phyloP scores from a whole-genome alignment of 2,888 invertebrate genomes.

The Troglohyphantes excavatus region DNA sequence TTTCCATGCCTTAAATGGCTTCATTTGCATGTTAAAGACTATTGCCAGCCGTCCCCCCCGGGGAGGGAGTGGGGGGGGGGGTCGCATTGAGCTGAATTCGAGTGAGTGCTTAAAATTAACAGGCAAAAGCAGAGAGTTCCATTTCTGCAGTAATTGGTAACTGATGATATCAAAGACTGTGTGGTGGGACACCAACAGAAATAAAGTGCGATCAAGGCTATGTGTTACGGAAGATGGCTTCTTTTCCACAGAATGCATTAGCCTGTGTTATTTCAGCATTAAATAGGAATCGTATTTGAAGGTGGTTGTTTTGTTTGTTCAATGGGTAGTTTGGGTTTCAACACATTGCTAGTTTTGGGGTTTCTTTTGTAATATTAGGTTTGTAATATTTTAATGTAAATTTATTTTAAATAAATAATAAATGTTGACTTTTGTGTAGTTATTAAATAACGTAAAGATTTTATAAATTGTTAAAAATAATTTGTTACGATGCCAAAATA shows the following conservation, averaged over 20 bases:
- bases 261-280: background rate
- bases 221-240: background rate
- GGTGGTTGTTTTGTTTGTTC: no score
- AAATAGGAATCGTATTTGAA: background rate
- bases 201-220: background rate
- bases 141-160: constrained; percentile 55
- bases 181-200: background rate
- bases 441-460: no score
- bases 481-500: no score
- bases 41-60: constrained; percentile 16
- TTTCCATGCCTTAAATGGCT: constrained; percentile 63
- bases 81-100: constrained; percentile 2
- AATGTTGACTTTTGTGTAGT: no score
- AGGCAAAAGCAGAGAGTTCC: constrained; percentile 27
- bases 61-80: background rate
- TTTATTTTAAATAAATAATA: no score
- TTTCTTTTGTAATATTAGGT: no score
- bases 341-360: no score
- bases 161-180: constrained; percentile 4
- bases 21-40: constrained; percentile 74
- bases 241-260: background rate
- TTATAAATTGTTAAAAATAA: no score
- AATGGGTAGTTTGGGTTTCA: no score
- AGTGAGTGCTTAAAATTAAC: constrained; percentile 46
- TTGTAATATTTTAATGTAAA: no score